These are phyloP conservation scores for Albula glossodonta DNA, from an alignment of 2,113 vertebrate genomes.

Conservation along the genomic window DNA sequence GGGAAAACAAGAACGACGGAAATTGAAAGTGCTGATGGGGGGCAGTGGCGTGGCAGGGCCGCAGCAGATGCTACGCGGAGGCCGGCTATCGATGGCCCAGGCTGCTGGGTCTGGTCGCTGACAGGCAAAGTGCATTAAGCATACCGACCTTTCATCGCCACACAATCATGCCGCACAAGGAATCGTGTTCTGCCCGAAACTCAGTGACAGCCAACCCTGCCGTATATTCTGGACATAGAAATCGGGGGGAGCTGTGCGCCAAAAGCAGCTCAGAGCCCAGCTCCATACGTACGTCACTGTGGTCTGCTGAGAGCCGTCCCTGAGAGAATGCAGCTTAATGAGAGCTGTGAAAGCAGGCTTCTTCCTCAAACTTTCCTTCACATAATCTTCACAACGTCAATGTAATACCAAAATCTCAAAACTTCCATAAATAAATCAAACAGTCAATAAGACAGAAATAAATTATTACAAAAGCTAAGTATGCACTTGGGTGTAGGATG, in stretches of 20 bases:
- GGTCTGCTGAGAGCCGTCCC: background rate
- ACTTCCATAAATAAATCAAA: background rate
- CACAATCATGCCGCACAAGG: background rate
- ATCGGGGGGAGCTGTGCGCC: background rate
- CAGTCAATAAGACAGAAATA: background rate
- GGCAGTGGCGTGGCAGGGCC: background rate
- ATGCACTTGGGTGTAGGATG: background rate
- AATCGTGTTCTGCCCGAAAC: background rate
- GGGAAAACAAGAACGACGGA: background rate
- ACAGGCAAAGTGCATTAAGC: background rate
- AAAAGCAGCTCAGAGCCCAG: background rate
- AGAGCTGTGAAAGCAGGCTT: background rate
- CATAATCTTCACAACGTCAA: background rate
- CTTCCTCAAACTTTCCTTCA: background rate
- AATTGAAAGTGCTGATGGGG: background rate
- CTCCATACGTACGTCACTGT: background rate
- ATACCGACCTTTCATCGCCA: background rate
- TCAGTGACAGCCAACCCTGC: background rate
- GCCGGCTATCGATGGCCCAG: background rate
- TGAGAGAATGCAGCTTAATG: background rate
- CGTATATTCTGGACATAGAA: background rate
- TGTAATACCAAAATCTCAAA: background rate
- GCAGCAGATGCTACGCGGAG: too few species aligned
- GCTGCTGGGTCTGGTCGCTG: background rate
- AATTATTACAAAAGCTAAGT: background rate